These are phyloP conservation scores for Anisognathus igniventris DNA, from an alignment of 2,797 vertebrate species.

Conservation along the genomic window DNA sequence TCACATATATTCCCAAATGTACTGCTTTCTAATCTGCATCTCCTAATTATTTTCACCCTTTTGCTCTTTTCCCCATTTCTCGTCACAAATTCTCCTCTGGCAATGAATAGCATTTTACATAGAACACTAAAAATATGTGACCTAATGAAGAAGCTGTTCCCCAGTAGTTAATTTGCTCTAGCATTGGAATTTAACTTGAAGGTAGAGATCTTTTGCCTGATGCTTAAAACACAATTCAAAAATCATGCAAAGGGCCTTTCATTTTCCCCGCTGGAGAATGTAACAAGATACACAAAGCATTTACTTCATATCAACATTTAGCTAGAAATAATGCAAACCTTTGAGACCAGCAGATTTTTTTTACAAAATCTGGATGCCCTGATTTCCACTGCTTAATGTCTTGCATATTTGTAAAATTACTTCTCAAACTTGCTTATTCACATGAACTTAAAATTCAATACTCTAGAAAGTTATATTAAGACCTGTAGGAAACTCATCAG, in stretches of 20 bases:
- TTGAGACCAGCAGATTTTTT: background rate
- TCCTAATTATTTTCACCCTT: conserved; percentile 5
- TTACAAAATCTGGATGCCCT: background rate
- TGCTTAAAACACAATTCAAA: background rate
- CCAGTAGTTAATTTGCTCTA: background rate
- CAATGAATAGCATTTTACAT: background rate
- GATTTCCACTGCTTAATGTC: background rate
- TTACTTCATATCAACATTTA: background rate
- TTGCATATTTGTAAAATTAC: background rate
- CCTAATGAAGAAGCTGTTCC: background rate
- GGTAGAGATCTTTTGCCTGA: background rate
- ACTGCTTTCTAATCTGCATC: background rate
- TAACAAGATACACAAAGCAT: background rate
- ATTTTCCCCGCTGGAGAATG: background rate
- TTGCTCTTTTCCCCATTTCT: background rate
- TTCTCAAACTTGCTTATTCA: background rate
- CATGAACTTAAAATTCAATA: background rate
- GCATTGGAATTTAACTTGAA: background rate
- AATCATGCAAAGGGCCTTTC: background rate
- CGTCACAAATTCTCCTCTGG: background rate
- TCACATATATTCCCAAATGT: background rate
- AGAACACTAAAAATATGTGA: background rate
- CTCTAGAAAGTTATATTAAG: background rate
- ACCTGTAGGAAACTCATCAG: background rate
- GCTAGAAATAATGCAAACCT: background rate